Percentiles rank a stretch among this genome's conserved stretches.
phyloP scores from a whole-genome alignment of 2,113 vertebrate species.

The Sebastes fasciatus region DNA sequence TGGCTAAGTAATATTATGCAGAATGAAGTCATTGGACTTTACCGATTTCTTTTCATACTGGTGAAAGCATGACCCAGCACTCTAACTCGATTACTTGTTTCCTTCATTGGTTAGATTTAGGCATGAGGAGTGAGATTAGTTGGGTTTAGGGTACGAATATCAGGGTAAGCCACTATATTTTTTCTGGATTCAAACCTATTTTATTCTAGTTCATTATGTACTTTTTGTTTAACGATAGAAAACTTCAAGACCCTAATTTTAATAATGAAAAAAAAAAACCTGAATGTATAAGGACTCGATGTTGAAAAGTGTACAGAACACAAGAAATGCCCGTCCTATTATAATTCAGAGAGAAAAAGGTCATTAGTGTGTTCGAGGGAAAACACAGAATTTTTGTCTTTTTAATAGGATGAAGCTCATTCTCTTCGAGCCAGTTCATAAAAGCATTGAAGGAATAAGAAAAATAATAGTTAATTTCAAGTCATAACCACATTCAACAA shows the following conservation, averaged over 20 bases:
- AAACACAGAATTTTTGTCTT: conserved; percentile 7
- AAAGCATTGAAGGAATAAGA: conserved; percentile 11
- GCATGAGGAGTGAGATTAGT: too few relatives aligned
- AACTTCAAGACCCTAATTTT: not conserved
- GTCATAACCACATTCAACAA: not conserved
- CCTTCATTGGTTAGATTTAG: too few relatives aligned
- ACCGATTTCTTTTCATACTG: too few relatives aligned
- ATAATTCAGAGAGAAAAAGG: conserved; percentile 5
- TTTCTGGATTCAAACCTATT: too few relatives aligned
- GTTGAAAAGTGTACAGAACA: not conserved
- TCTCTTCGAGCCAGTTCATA: not conserved
- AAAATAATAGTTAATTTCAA: conserved; percentile 24
- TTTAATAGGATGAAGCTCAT: conserved; percentile 8
- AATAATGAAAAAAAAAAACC: not conserved
- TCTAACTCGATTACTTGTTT: too few relatives aligned
- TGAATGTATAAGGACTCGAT: not conserved
- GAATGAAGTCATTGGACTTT: too few relatives aligned
- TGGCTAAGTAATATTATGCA: too few relatives aligned
- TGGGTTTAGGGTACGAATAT: too few relatives aligned
- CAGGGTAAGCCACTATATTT: too few relatives aligned
- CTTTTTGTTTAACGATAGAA: not conserved
- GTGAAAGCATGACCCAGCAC: too few relatives aligned
- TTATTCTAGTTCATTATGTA: not conserved
- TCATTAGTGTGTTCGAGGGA: conserved; percentile 1
- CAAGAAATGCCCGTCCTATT: not conserved